Conservation (phyloP, 2,113 vertebrate genomes). For the Puma concolor region DNA sequence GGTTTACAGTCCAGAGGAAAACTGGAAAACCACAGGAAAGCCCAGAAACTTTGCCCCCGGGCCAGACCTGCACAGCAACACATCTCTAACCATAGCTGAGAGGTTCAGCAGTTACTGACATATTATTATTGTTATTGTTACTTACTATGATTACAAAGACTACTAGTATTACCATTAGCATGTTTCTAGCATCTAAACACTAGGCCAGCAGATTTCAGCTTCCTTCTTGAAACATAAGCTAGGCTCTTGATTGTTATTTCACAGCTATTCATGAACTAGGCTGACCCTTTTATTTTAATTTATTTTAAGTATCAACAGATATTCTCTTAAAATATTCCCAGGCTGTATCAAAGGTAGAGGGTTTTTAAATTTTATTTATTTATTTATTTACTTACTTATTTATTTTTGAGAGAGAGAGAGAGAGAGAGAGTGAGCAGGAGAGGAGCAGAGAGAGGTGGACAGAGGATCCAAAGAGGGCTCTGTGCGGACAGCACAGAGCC, state of each 20-base stretch:
- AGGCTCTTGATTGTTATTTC: background rate
- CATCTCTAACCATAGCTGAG: background rate
- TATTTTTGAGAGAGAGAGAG: too few relatives aligned
- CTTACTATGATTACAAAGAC: background rate
- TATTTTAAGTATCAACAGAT: conserved; percentile 59
- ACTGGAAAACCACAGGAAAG: background rate
- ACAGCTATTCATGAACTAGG: background rate
- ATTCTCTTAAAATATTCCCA: conserved; percentile 68
- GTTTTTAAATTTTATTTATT: too few relatives aligned
- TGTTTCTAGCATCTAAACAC: background rate
- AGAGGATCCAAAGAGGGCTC: too few relatives aligned
- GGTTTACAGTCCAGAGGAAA: background rate
- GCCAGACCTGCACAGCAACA: background rate
- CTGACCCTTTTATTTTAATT: conserved; percentile 30
- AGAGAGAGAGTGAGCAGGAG: too few relatives aligned
- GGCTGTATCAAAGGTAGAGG: conserved; percentile 26
- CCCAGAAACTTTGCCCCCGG: background rate
- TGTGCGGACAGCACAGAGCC: too few relatives aligned
- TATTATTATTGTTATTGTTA: background rate
- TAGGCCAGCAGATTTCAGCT: background rate
- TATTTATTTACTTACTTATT: too few relatives aligned
- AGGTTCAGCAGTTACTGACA: background rate
- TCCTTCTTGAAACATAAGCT: background rate
- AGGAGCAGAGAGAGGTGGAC: too few relatives aligned
- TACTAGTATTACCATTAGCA: background rate